Percentiles rank a stretch among this genome's conserved stretches.
phyloP scores from a whole-genome alignment of 2,113 vertebrate species.

The Stigmatopora argus region DNA sequence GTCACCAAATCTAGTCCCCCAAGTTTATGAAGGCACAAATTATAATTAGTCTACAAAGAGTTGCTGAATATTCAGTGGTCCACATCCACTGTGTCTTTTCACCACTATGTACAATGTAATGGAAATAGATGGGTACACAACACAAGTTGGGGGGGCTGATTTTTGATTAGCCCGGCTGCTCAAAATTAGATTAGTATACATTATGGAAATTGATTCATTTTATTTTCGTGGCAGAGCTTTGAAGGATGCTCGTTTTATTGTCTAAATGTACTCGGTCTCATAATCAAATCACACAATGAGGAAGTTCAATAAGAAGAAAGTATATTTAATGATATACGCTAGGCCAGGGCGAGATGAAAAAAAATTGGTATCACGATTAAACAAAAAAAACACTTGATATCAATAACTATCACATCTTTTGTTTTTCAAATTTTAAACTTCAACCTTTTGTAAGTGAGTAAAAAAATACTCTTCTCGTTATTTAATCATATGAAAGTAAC shows the following conservation, averaged over 20 bases:
- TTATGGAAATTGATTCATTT: slow-evolving; percentile 31
- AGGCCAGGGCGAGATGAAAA: not conserved
- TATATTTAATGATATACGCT: slow-evolving; percentile 24
- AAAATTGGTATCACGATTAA: too few species aligned
- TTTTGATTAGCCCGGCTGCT: slow-evolving; percentile 37
- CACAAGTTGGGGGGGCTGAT: slow-evolving; percentile 37
- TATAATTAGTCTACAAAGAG: slow-evolving; percentile 67
- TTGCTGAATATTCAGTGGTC: slow-evolving; percentile 67
- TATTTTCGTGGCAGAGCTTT: slow-evolving; percentile 28
- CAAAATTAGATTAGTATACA: slow-evolving; percentile 40
- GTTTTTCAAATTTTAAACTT: too few species aligned
- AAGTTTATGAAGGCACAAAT: slow-evolving; percentile 63
- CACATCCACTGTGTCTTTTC: slow-evolving; percentile 50
- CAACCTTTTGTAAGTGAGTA: too few species aligned
- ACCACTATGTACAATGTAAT: slow-evolving; percentile 38
- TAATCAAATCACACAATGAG: slow-evolving; percentile 31
- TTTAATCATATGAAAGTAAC: too few species aligned
- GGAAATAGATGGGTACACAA: slow-evolving; percentile 49
- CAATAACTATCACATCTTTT: too few species aligned
- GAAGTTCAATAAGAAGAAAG: slow-evolving; percentile 29
- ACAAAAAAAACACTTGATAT: too few species aligned
- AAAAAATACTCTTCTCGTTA: too few species aligned
- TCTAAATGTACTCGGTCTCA: slow-evolving; percentile 24
- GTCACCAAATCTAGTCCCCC: slow-evolving; percentile 54
- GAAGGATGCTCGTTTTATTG: slow-evolving; percentile 30